Conservation (phyloP, 1,140 invertebrate species). For the Colletes latitarsis region DNA sequence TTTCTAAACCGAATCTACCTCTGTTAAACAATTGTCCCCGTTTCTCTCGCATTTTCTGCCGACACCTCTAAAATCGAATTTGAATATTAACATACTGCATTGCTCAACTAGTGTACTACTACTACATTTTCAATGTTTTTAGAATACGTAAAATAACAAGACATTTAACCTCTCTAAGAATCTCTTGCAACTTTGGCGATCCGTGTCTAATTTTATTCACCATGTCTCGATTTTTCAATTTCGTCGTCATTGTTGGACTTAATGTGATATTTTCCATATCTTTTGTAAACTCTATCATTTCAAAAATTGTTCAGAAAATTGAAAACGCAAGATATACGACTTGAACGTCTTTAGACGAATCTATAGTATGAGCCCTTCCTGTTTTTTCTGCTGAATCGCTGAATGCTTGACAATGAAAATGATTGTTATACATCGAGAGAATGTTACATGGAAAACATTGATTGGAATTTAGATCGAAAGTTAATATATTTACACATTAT, state of each 20-base stretch:
- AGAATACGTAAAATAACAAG: not conserved
- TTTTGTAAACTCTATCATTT: conserved; percentile 1
- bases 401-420: too few species aligned
- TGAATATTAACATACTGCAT: not conserved
- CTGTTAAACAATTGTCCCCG: conserved; percentile 72
- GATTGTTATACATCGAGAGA: too few species aligned
- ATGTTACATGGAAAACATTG: too few species aligned
- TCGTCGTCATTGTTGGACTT: conserved; percentile 62
- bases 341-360: not conserved
- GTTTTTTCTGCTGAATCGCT: too few species aligned
- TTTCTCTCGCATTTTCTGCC: conserved; percentile 73
- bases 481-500: too few species aligned
- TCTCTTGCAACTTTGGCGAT: conserved; percentile 76
- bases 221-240: conserved; percentile 69
- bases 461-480: too few species aligned
- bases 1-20: conserved; percentile 55
- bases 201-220: conserved; percentile 74
- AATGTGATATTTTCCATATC: conserved; percentile 62
- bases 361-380: too few species aligned
- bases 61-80: conserved; percentile 71
- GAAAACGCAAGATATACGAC: not conserved
- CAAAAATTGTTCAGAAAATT: not conserved
- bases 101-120: not conserved
- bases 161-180: conserved; percentile 75
- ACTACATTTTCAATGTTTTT: conserved; percentile 7